phyloP scores from a whole-genome alignment of 2,888 invertebrate genomes.

The Dioctria linearis region DNA sequence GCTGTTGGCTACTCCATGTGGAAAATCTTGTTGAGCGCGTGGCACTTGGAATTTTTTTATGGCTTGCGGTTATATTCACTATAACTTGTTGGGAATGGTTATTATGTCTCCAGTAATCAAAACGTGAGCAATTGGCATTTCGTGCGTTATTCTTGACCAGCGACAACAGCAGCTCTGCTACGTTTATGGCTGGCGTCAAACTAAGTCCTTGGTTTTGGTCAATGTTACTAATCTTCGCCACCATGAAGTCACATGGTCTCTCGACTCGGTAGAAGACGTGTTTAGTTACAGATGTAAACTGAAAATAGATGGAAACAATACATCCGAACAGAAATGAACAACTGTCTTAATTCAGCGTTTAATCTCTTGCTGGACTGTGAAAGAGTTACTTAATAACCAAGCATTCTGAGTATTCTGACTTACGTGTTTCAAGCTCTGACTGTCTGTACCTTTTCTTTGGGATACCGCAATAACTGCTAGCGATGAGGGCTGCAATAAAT shows the following conservation, averaged over 20 bases:
- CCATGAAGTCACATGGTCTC: neutral
- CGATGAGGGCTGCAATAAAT: constrained; percentile 55
- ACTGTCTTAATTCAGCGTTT: constrained; percentile 46
- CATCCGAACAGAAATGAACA: neutral
- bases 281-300: constrained; percentile 35
- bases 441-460: neutral
- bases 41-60: constrained; percentile 35
- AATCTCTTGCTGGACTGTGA: constrained; percentile 14
- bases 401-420: constrained; percentile 7
- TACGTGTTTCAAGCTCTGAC: neutral
- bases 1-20: neutral
- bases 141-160: constrained; percentile 39
- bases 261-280: constrained; percentile 12
- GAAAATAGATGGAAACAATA: constrained; percentile 41
- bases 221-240: constrained; percentile 37
- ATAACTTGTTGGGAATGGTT: constrained; percentile 34
- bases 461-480: constrained; percentile 9
- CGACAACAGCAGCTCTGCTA: constrained; percentile 21
- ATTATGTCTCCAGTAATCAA: constrained; percentile 45
- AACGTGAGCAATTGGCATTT: constrained; percentile 46
- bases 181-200: constrained; percentile 32
- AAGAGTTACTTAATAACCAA: neutral
- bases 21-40: constrained; percentile 1
- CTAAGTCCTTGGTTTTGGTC: constrained; percentile 45
- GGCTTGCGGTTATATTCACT: constrained; percentile 28